Percentiles rank a stretch among this genome's conserved stretches.
Conservation (phyloP, 2,888 invertebrate genomes). For the Epirrhoe alternata region DNA sequence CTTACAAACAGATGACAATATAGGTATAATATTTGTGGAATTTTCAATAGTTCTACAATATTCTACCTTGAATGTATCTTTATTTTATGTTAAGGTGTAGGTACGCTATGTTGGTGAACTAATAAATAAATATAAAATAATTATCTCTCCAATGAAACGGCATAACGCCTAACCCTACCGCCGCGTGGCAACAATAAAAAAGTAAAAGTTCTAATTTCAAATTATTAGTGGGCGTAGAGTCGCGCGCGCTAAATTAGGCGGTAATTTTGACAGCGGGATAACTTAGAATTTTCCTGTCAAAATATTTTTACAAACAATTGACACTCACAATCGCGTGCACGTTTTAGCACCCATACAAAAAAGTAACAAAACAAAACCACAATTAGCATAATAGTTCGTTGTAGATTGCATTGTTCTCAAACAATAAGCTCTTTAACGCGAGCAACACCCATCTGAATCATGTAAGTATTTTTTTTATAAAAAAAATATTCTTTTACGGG, state of each 20-base stretch:
- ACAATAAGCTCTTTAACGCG: conserved; percentile 40
- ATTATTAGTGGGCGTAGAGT: conserved; percentile 68
- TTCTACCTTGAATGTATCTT: no score
- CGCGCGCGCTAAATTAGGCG: conserved; percentile 73
- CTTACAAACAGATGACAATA: neutral
- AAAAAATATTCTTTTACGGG: neutral
- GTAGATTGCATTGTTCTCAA: conserved; percentile 52
- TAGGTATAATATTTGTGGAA: no score
- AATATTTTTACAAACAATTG: conserved; percentile 84
- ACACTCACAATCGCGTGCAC: conserved; percentile 56
- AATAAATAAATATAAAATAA: no score
- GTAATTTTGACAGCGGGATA: conserved; percentile 75
- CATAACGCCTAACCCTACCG: conserved; percentile 49
- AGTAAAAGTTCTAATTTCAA: conserved; percentile 76
- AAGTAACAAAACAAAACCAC: conserved; percentile 82
- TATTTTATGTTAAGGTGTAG: no score
- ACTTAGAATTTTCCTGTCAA: conserved; percentile 80
- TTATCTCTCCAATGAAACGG: conserved; percentile 41
- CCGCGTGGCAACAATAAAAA: conserved; percentile 80
- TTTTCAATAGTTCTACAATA: no score
- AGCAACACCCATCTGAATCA: conserved; percentile 27
- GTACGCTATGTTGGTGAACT: no score
- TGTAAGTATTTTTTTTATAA: neutral
- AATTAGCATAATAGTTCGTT: conserved; percentile 82
- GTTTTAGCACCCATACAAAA: conserved; percentile 63